Conservation (phyloP, 2,797 vertebrate genomes). For the Gymnothorax javanicus region DNA sequence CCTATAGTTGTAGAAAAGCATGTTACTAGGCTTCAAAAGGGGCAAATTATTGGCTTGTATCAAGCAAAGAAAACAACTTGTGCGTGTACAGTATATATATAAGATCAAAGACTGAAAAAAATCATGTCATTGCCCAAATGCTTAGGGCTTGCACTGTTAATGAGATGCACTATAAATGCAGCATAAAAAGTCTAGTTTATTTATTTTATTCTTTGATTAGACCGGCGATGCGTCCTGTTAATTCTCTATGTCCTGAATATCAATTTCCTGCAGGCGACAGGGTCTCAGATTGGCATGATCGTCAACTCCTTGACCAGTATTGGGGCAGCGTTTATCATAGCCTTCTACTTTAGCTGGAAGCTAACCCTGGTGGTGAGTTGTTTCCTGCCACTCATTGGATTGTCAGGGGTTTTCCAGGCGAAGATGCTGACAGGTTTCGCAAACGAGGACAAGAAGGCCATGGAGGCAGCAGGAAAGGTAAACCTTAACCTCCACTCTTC, state of each 20-base stretch:
- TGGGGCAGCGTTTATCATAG: slow-evolving; percentile 74
- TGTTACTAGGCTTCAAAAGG: too few relatives aligned
- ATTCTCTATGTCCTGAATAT: not conserved
- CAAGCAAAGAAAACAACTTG: too few relatives aligned
- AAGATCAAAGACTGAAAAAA: too few relatives aligned
- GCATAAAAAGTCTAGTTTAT: too few relatives aligned
- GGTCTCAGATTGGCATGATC: slow-evolving; percentile 79
- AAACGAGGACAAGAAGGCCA: slow-evolving; percentile 71
- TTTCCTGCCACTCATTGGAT: slow-evolving; percentile 74
- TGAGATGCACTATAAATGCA: too few relatives aligned
- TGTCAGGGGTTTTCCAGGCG: slow-evolving; percentile 73
- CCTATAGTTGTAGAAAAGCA: too few relatives aligned
- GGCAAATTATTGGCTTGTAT: too few relatives aligned
- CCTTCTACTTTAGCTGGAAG: slow-evolving; percentile 83
- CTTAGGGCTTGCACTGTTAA: too few relatives aligned
- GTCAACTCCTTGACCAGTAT: slow-evolving; percentile 76
- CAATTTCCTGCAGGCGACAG: slow-evolving; percentile 68
- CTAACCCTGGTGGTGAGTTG: slow-evolving; percentile 73
- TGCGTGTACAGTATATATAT: too few relatives aligned
- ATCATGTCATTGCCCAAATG: too few relatives aligned
- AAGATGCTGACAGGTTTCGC: slow-evolving; percentile 80
- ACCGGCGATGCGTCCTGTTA: not conserved
- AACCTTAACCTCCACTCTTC: slow-evolving; percentile 10
- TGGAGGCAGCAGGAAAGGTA: slow-evolving; percentile 76
- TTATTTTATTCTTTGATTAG: not conserved